Evolutionary conservation across 2,113 vertebrate species (phyloP), one percentile per base, ranked within the genome.

Genomic region (Pedionomus torquatus): DNA sequence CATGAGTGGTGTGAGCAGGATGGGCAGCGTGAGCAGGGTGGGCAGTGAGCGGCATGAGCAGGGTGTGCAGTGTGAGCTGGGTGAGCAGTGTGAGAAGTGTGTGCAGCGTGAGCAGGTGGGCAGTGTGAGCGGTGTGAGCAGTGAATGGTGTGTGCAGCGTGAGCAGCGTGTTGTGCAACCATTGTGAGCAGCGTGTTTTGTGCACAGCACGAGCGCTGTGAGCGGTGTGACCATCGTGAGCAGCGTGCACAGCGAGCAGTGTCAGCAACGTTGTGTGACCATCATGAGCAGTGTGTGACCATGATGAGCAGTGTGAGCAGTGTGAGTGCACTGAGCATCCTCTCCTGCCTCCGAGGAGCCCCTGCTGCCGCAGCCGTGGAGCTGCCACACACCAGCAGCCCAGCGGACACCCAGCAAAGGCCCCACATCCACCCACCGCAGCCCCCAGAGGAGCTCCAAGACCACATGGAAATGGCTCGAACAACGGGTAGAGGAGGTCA

Each of bases 401-500:
- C 18, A 58, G 39, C 0, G 3, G 7, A 28, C 43, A 1, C 6
- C 16, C 25, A 48, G n/a, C 39, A 46, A 55, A 65, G 9, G 6
- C 33, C 9, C 65, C 24, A 7, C 2, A 0, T 31, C 30, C 15
- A 15, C 24, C 2, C 14, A n/a, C 3, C 60, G 21, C 49, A 37
- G 68, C 10, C 11, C 44, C 35, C 0, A 2, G n/a, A 55, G 13
- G 41, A 28, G 26, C 90, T 28, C 7, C 1, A 0, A 33, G 35
- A n/a, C 52, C 68, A 14, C 8, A 20, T 14, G 46, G 61, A 26
- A 35, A 46, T 10, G 17, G 44, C 19, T 10, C 18, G 48, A 86
- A 14, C 0, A 1, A 28, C 0, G 4, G 19, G 17, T 5, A 4
- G 41, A 17, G 35, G 25, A 23, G 17, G 31, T 15, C 9, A 41